These are phyloP conservation scores for Craseonycteris thonglongyai DNA, from an alignment of 2,113 vertebrate genomes.

Conservation along the genomic window DNA sequence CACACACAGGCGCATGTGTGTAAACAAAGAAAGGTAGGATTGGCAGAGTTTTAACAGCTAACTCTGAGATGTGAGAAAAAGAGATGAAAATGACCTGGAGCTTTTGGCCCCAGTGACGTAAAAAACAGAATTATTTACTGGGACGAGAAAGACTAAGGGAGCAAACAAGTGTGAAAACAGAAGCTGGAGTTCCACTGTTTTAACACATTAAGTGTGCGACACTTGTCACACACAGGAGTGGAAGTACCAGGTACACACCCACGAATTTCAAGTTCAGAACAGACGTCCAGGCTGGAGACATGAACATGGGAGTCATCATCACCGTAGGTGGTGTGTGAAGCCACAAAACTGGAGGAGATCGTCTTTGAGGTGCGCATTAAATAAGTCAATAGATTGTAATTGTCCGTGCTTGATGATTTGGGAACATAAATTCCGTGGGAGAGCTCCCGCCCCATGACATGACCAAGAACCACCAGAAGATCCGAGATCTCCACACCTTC, in stretches of 20 bases:
- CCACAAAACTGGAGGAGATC: background rate
- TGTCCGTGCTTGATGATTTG: background rate
- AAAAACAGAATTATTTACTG: background rate
- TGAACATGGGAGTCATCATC: background rate
- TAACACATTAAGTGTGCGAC: fast-evolving
- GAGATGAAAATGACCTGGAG: background rate
- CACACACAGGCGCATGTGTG: background rate
- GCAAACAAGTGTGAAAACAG: background rate
- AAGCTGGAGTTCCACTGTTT: background rate
- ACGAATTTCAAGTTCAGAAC: background rate
- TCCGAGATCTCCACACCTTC: background rate
- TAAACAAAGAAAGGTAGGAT: background rate
- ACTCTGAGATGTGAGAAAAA: background rate
- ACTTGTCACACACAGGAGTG: background rate
- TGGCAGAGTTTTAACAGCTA: no score
- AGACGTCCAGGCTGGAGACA: background rate
- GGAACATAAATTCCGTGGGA: background rate
- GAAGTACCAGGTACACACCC: background rate
- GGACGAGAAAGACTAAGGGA: background rate
- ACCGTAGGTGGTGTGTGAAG: background rate
- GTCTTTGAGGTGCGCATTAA: background rate
- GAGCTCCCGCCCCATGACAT: background rate
- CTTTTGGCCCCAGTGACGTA: background rate
- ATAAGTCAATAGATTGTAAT: background rate
- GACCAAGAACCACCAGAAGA: background rate